These are phyloP conservation scores for Saccostrea cuccullata DNA, from an alignment of 1,140 invertebrate genomes.

Conservation along the genomic window DNA sequence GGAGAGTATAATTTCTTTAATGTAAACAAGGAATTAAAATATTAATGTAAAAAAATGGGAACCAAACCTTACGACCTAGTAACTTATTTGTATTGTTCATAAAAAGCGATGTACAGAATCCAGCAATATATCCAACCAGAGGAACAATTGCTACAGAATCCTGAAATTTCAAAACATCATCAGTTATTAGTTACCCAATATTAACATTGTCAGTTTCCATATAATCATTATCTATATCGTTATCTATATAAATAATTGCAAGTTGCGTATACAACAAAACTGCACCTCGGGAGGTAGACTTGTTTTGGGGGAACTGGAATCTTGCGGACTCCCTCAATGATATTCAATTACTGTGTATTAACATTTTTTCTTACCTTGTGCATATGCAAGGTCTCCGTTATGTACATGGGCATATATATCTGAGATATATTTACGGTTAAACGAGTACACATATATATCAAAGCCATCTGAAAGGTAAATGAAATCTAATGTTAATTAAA, in stretches of 20 bases:
- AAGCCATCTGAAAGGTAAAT: slow-evolving; percentile 83
- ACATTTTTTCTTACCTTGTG: slow-evolving; percentile 80
- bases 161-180: slow-evolving; percentile 71
- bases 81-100: slow-evolving; percentile 84
- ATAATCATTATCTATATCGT: no score
- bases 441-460: slow-evolving; percentile 92
- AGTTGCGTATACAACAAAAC: no score
- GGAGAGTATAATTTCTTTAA: neutral
- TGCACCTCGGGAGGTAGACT: no score
- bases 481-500: neutral
- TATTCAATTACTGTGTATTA: no score
- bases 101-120: slow-evolving; percentile 87
- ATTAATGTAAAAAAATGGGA: neutral
- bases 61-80: slow-evolving; percentile 84
- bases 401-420: slow-evolving; percentile 92
- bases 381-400: slow-evolving; percentile 88
- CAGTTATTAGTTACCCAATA: neutral
- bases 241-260: no score
- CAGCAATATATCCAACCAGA: slow-evolving; percentile 89
- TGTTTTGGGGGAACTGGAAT: no score
- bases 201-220: no score
- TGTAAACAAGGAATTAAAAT: neutral
- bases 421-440: slow-evolving; percentile 93
- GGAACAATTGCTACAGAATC: slow-evolving; percentile 89
- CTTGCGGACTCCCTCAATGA: no score